Conservation (phyloP, 2,113 vertebrate genomes). For the Arvicanthis niloticus region DNA sequence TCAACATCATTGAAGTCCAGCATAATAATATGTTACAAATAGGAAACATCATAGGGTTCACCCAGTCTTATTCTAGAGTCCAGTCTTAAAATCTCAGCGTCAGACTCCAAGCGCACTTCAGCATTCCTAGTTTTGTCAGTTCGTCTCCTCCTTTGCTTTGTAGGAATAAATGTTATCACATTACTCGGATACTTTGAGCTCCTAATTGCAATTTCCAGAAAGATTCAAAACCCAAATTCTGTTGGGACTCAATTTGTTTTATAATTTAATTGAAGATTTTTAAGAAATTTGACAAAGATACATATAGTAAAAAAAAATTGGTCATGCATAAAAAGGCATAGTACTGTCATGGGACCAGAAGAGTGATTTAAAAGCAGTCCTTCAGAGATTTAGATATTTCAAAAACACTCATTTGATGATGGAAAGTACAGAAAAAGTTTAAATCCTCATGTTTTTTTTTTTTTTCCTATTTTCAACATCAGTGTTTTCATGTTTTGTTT, state of each 20-base stretch:
- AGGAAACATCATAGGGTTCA: background rate
- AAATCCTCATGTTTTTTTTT: background rate
- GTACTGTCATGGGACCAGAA: background rate
- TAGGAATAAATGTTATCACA: background rate
- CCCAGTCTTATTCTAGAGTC: background rate
- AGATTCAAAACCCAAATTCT: slow-evolving; percentile 1
- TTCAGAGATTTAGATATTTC: slow-evolving; percentile 27
- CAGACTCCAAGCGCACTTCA: background rate
- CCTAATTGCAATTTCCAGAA: slow-evolving; percentile 24
- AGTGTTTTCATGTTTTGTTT: background rate
- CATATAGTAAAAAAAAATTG: background rate
- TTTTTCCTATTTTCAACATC: background rate
- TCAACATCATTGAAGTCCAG: background rate
- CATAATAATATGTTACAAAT: background rate
- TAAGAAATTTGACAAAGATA: slow-evolving; percentile 40
- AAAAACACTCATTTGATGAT: background rate
- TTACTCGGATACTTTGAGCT: slow-evolving; percentile 6
- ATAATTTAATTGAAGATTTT: slow-evolving; percentile 51
- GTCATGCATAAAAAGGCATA: slow-evolving; percentile 34
- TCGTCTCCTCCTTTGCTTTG: background rate
- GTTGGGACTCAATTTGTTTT: background rate
- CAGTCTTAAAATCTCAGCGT: slow-evolving; percentile 13
- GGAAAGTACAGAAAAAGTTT: background rate
- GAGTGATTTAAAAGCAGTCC: background rate
- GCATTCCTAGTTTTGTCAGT: background rate